Evolutionary conservation across 2,888 invertebrate species (phyloP).

Genomic region (Andrena minutula): DNA sequence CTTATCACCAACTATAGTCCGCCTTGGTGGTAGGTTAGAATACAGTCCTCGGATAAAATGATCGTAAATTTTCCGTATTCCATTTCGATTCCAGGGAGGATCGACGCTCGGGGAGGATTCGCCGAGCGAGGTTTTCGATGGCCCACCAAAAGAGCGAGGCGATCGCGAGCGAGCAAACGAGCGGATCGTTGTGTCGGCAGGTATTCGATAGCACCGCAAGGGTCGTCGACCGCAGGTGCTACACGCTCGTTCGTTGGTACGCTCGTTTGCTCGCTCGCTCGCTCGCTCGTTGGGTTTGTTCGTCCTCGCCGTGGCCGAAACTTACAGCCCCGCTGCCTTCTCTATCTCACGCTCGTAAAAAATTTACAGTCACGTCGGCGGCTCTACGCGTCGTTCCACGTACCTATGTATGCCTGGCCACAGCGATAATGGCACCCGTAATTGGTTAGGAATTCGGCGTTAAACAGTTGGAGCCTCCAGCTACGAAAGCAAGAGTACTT

Average conservation of each 20-base stretch:
- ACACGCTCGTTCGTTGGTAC: constrained; percentile 70
- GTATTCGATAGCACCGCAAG: constrained; percentile 81
- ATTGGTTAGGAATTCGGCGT: constrained; percentile 56
- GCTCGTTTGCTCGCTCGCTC: constrained; percentile 57
- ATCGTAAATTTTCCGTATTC: not conserved
- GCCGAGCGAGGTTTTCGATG: constrained; percentile 39
- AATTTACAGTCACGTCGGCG: constrained; percentile 60
- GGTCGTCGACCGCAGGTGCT: constrained; percentile 84
- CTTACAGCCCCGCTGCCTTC: constrained; percentile 56
- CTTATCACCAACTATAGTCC: not conserved
- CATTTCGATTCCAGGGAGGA: not conserved
- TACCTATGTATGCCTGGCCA: constrained; percentile 8
- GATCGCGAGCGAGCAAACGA: constrained; percentile 61
- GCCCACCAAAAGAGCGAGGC: constrained; percentile 63
- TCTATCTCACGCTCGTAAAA: constrained; percentile 64
- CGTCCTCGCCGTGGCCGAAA: constrained; percentile 66
- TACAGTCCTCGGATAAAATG: not conserved
- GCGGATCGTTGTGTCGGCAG: constrained; percentile 74
- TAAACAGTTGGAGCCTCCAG: constrained; percentile 14
- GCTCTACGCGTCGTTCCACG: constrained; percentile 42
- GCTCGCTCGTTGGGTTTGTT: constrained; percentile 41
- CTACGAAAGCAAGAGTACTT: constrained; percentile 49
- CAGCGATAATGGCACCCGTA: constrained; percentile 27
- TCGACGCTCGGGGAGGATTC: not conserved
- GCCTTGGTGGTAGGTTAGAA: not conserved